Base-by-base conservation (phyloP, 1,140 invertebrate species). In the Thrips palmi region DNA sequence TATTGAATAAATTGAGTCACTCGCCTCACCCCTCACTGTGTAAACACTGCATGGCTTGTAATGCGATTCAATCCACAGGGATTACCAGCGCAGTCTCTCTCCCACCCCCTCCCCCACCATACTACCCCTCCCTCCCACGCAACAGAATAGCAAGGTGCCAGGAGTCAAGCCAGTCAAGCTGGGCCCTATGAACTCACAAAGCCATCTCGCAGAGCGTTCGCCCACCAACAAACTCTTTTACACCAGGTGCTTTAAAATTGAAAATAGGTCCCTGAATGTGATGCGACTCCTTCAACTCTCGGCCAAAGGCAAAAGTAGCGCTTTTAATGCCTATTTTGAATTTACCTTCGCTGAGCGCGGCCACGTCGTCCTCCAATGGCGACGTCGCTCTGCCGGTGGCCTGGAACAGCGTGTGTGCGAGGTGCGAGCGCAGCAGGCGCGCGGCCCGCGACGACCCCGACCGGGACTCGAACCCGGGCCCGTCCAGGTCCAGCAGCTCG, bases 401-500 rank as follows among this genome's bases (percentile, higher is more conserved):
- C 37, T 49, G 52, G 44, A 64, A 57, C 12, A 60, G 44, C 23
- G 58, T 52, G 29, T 60, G 53, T 2, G 63, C 63, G 19, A 67
- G 58, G 42, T 67, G 62, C 41, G 63, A 55, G 7, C 58, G 56
- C 37, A 67, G 47, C n/a, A 63, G 47, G 20, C 56, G 58, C 17
- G 61, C 64, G 2, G 59, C 53, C 8, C 58, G 47, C 0, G 47
- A 34, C 2, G 55, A 58, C 1, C 56, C 61, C 1, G 59, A 58
- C 33, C 53, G 52, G 14, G 53, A 51, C 49, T 64, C 63, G 44
- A 67, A 63, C 38, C 67, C 63, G 1, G 54, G 47, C 25, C 53
- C 49, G 1, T 50, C 58, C 40, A 75, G 52, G 37, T 61, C 53
- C 46, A 72, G 64, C 21, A 78, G 52, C 38, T 70, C 67, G 15